phyloP scores from a whole-genome alignment of 2,888 invertebrate species.

The Heterodera filipjevi region DNA sequence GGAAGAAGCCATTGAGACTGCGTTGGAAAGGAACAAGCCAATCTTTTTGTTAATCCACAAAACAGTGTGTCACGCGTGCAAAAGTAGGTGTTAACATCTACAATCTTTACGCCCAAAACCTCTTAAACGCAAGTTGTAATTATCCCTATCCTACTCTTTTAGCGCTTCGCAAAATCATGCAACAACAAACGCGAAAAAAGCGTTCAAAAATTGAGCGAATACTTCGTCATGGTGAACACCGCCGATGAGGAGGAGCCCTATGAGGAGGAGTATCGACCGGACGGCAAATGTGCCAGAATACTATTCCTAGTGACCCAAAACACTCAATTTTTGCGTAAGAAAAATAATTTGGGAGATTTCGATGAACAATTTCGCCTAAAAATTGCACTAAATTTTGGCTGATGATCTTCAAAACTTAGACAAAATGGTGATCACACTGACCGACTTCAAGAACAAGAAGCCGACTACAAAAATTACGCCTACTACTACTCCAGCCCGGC shows the following conservation, averaged over 20 bases:
- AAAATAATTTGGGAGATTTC: neutral
- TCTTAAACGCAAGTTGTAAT: neutral
- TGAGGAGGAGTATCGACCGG: conserved; percentile 64
- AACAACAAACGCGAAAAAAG: conserved; percentile 65
- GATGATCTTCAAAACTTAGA: no score
- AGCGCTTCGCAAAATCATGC: conserved; percentile 64
- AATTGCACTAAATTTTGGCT: neutral
- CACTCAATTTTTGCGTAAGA: neutral
- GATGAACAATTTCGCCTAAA: neutral
- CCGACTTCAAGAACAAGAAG: conserved; percentile 63
- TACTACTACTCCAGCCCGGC: conserved; percentile 65
- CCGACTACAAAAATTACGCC: conserved; percentile 65
- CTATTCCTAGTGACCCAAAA: conserved; percentile 55
- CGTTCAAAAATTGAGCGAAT: conserved; percentile 61
- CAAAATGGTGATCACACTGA: conserved; percentile 61
- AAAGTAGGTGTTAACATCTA: conserved; percentile 52
- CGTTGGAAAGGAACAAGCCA: conserved; percentile 65
- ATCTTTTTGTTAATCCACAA: conserved; percentile 69
- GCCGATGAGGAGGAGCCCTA: conserved; percentile 67
- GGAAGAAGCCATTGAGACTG: conserved; percentile 64
- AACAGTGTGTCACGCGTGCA: conserved; percentile 69
- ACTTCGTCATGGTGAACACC: conserved; percentile 68
- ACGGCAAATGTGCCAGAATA: conserved; percentile 63
- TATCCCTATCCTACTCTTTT: no score
- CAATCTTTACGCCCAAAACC: neutral